These are phyloP conservation scores for Chironomus striatipennis DNA, from an alignment of 1,140 invertebrate species.

Conservation along the genomic window DNA sequence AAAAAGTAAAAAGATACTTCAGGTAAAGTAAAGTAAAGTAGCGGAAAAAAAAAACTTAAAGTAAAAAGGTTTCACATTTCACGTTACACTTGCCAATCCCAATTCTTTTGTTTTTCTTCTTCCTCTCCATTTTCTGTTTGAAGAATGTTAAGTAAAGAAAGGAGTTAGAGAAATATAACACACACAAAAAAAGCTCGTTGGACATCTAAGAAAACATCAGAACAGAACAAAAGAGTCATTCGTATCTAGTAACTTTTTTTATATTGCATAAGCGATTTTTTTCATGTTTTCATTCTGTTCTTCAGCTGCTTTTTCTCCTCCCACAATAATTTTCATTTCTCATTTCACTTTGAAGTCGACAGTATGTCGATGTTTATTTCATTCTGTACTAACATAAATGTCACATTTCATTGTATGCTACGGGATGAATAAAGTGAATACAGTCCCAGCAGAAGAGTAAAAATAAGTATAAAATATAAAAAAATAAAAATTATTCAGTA, in stretches of 20 bases:
- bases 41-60: neutral
- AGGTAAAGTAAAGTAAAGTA: neutral
- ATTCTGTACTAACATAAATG: neutral
- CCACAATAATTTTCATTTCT: neutral
- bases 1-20: neutral
- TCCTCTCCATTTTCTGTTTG: neutral
- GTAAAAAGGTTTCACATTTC: neutral
- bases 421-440: neutral
- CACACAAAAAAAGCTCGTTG: neutral
- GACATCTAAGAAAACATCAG: too few relatives aligned
- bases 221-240: too few relatives aligned
- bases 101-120: neutral
- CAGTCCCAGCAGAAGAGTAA: neutral
- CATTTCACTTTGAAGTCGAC: neutral
- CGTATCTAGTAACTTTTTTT: neutral
- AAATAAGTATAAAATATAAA: neutral
- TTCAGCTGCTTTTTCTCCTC: neutral
- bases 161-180: too few relatives aligned
- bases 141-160: neutral
- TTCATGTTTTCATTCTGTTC: neutral
- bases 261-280: neutral
- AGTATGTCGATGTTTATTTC: conserved; percentile 1
- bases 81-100: neutral
- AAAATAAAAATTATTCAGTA: neutral
- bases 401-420: conserved; percentile 2